These are phyloP conservation scores for Cataglyphis albicans DNA, from an alignment of 2,888 invertebrate genomes.

Conservation along the genomic window DNA sequence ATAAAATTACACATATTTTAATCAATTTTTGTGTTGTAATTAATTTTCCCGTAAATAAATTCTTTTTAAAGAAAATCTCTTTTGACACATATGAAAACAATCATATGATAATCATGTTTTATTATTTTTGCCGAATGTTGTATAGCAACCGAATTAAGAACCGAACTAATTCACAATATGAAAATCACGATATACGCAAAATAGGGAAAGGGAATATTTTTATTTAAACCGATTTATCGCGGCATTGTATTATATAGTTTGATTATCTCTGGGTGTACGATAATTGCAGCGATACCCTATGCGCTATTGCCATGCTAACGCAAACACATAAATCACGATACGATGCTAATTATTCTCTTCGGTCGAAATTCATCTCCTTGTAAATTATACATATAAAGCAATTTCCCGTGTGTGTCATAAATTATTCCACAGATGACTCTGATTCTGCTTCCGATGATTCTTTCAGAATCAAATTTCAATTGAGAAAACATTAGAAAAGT, in stretches of 20 bases:
- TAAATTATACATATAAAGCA: constrained; percentile 55
- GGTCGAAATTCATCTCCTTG: constrained; percentile 55
- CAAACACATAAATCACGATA: constrained; percentile 55
- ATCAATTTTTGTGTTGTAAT: not conserved
- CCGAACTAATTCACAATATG: not conserved
- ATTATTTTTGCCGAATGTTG: not conserved
- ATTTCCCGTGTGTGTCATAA: constrained; percentile 54
- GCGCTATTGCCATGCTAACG: constrained; percentile 46
- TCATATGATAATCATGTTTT: not conserved
- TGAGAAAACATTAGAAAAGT: constrained; percentile 11
- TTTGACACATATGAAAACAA: not conserved
- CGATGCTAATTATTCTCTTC: constrained; percentile 55
- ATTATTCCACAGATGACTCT: constrained; percentile 47
- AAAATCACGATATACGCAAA: not conserved
- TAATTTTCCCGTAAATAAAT: not conserved
- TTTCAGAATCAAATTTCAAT: constrained; percentile 24
- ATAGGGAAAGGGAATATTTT: constrained; percentile 24
- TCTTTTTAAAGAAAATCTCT: not conserved
- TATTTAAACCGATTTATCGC: constrained; percentile 28
- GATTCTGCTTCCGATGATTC: constrained; percentile 32
- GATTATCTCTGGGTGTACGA: constrained; percentile 40
- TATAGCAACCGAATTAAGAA: constrained; percentile 13
- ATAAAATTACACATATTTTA: not conserved
- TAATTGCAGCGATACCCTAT: constrained; percentile 43
- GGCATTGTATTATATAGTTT: constrained; percentile 42